Percentiles rank a stretch among this genome's conserved stretches.
Conservation (phyloP, 2,797 vertebrate genomes). For the Fistularia tabacaria region DNA sequence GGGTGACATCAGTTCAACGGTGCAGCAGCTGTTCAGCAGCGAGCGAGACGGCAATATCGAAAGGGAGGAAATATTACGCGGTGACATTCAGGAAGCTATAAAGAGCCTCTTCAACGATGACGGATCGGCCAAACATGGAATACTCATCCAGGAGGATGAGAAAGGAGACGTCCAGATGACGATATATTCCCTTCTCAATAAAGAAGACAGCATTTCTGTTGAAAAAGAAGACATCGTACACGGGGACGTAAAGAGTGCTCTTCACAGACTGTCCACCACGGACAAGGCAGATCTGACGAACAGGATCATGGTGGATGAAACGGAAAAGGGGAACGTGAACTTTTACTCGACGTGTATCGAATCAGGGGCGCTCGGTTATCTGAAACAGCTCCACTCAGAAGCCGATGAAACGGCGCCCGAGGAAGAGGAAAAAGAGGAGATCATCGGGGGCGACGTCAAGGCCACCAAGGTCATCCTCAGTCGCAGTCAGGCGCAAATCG, state of each 20-base stretch:
- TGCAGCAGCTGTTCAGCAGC: slow-evolving; percentile 82
- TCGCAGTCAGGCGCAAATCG: slow-evolving; percentile 73
- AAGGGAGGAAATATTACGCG: slow-evolving; percentile 83
- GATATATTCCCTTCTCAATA: slow-evolving; percentile 88
- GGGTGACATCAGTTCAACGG: slow-evolving; percentile 82
- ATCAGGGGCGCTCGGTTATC: slow-evolving; percentile 85
- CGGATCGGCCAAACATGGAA: slow-evolving; percentile 77
- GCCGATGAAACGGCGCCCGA: slow-evolving; percentile 63
- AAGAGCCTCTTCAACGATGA: slow-evolving; percentile 78
- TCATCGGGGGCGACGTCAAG: slow-evolving; percentile 83
- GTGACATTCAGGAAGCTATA: slow-evolving; percentile 86
- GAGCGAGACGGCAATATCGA: slow-evolving; percentile 69
- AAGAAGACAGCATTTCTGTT: slow-evolving; percentile 63
- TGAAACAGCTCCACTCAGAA: slow-evolving; percentile 79
- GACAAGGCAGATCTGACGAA: slow-evolving; percentile 62
- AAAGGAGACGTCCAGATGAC: slow-evolving; percentile 90
- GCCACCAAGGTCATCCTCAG: slow-evolving; percentile 80
- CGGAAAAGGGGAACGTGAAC: slow-evolving; percentile 86
- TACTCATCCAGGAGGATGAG: slow-evolving; percentile 92
- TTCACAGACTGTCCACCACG: slow-evolving; percentile 76
- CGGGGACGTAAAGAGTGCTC: slow-evolving; percentile 82
- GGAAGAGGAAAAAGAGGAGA: slow-evolving; percentile 71
- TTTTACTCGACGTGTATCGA: slow-evolving; percentile 95
- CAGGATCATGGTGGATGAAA: slow-evolving; percentile 80
- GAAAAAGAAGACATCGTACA: slow-evolving; percentile 79